phyloP scores from a whole-genome alignment of 2,113 vertebrate genomes.

The Emberiza fucata region DNA sequence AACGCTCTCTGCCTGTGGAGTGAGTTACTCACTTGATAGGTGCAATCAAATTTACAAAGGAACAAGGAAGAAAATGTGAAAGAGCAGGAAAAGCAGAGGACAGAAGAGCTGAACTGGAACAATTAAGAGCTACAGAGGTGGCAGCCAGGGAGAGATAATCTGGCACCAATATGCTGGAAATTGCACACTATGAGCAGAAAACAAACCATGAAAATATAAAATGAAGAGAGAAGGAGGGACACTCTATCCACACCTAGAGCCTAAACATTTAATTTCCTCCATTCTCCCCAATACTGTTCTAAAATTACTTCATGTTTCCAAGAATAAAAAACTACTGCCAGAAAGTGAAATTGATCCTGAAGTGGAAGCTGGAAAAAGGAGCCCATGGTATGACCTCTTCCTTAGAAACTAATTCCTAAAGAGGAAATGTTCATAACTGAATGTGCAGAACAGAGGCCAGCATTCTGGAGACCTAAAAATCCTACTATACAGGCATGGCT shows the following conservation, averaged over 20 bases:
- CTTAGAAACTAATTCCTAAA: background rate
- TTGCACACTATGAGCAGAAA: background rate
- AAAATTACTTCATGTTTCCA: conserved; percentile 10
- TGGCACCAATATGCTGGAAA: background rate
- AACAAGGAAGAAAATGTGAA: background rate
- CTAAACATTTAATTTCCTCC: conserved; percentile 36
- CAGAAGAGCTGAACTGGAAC: background rate
- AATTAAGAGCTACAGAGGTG: background rate
- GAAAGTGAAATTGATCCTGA: background rate
- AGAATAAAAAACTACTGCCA: background rate
- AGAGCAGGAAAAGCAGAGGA: background rate
- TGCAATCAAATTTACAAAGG: background rate
- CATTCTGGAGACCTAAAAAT: background rate
- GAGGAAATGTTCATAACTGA: background rate
- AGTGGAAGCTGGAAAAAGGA: background rate
- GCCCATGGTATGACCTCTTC: background rate
- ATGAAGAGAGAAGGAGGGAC: background rate
- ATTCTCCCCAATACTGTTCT: background rate
- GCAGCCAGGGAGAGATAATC: background rate
- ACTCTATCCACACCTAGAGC: background rate
- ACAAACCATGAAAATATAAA: background rate
- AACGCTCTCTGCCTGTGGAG: background rate
- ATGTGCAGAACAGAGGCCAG: background rate
- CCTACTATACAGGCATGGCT: background rate
- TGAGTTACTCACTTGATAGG: background rate